Evolutionary conservation across 2,888 invertebrate species (phyloP).

Genomic region (Napeogenes sylphis): DNA sequence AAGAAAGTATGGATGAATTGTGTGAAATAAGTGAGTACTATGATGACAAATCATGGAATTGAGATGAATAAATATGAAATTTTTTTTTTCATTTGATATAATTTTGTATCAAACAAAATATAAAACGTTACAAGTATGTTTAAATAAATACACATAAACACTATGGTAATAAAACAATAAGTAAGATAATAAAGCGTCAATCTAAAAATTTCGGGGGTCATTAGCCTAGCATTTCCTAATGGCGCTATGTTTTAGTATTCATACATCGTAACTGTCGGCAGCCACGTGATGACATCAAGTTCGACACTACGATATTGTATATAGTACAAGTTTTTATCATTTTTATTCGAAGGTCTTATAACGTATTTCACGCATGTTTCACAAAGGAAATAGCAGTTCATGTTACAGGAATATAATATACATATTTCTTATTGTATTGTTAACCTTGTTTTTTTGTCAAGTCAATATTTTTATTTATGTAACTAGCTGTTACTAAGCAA

Average conservation of each 20-base stretch:
- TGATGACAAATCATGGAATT: no score
- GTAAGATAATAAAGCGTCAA: not conserved
- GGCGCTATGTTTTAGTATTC: conserved; percentile 28
- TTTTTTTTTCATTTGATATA: no score
- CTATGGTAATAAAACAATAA: no score
- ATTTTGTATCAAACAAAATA: no score
- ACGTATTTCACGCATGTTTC: conserved; percentile 27
- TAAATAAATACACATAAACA: no score
- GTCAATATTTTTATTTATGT: no score
- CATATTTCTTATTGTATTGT: not conserved
- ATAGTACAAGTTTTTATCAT: conserved; percentile 21
- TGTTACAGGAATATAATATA: conserved; percentile 7
- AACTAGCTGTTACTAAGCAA: no score
- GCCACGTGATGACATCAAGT: conserved; percentile 28
- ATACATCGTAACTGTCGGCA: conserved; percentile 20
- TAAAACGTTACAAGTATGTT: no score
- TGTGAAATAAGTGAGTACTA: no score
- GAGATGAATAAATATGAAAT: no score
- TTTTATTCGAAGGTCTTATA: conserved; percentile 26
- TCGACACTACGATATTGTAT: conserved; percentile 25
- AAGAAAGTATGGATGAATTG: no score
- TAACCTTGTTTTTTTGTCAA: no score
- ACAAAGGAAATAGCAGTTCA: conserved; percentile 24
- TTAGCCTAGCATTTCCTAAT: conserved; percentile 21
- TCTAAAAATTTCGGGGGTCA: conserved; percentile 18